These are phyloP conservation scores for Archips xylosteana DNA, from an alignment of 2,888 invertebrate species.

Conservation along the genomic window DNA sequence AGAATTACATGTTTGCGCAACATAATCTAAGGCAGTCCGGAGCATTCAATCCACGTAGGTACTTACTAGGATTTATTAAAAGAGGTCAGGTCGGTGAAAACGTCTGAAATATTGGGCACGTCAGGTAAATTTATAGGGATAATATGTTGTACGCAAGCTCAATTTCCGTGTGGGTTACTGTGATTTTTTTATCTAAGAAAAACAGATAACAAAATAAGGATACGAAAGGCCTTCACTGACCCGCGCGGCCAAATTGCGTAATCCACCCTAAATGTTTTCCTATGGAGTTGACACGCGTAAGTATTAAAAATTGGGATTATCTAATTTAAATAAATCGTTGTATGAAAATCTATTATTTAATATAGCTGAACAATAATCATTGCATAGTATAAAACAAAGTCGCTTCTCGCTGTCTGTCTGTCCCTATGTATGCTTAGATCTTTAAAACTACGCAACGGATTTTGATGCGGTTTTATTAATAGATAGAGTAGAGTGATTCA, in stretches of 20 bases:
- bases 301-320: background rate
- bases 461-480: too few species aligned
- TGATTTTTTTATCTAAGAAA: conserved; percentile 71
- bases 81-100: conserved; percentile 78
- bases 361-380: too few species aligned
- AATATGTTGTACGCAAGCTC: conserved; percentile 78
- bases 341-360: too few species aligned
- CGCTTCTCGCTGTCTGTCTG: too few species aligned
- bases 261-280: background rate
- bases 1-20: conserved; percentile 50
- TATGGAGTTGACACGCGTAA: background rate
- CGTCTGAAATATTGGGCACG: conserved; percentile 81
- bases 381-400: too few species aligned
- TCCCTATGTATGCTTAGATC: too few species aligned
- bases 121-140: conserved; percentile 83
- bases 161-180: conserved; percentile 73
- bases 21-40: conserved; percentile 44
- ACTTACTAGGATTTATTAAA: conserved; percentile 73
- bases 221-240: background rate
- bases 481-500: too few species aligned
- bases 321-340: background rate
- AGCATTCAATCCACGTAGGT: conserved; percentile 55
- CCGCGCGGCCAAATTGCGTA: background rate
- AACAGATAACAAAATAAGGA: conserved; percentile 52
- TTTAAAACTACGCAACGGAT: too few species aligned